phyloP scores from a whole-genome alignment of 2,888 invertebrate species.

The Amphipoea lucens region DNA sequence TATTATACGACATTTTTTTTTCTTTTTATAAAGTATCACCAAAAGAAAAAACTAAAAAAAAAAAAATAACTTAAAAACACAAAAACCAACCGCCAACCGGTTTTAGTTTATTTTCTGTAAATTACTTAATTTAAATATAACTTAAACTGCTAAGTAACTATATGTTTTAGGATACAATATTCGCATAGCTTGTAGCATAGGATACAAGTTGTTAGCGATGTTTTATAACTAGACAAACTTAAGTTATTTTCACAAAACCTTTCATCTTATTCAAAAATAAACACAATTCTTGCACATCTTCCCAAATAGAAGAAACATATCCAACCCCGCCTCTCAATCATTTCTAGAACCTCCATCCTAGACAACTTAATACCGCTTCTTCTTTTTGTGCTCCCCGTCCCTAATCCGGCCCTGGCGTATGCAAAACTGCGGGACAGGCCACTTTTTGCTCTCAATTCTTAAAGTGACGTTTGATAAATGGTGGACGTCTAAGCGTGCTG shows the following conservation, averaged over 20 bases:
- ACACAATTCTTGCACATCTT: neutral
- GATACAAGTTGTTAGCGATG: neutral
- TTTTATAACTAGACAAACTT: neutral
- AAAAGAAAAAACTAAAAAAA: too few relatives aligned
- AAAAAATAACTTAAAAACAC: too few relatives aligned
- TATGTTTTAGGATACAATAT: neutral
- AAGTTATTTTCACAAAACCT: too few relatives aligned
- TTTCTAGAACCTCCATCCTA: slow-evolving; percentile 4
- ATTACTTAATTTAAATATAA: too few relatives aligned
- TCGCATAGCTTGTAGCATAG: neutral
- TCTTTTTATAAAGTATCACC: too few relatives aligned
- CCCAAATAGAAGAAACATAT: neutral
- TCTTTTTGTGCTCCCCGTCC: slow-evolving; percentile 25
- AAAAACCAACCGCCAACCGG: too few relatives aligned
- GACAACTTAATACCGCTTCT: slow-evolving; percentile 36
- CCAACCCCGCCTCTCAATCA: neutral
- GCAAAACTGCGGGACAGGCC: slow-evolving; percentile 49
- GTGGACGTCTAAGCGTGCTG: slow-evolving; percentile 60
- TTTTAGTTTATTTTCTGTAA: too few relatives aligned
- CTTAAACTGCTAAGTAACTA: neutral
- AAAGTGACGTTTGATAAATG: slow-evolving; percentile 75
- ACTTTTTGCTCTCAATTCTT: slow-evolving; percentile 67
- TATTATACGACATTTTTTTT: too few relatives aligned
- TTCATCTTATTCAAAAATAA: neutral
- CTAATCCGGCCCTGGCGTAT: slow-evolving; percentile 55